Conservation (phyloP, 2,888 invertebrate species). For the Melinaea menophilus region DNA sequence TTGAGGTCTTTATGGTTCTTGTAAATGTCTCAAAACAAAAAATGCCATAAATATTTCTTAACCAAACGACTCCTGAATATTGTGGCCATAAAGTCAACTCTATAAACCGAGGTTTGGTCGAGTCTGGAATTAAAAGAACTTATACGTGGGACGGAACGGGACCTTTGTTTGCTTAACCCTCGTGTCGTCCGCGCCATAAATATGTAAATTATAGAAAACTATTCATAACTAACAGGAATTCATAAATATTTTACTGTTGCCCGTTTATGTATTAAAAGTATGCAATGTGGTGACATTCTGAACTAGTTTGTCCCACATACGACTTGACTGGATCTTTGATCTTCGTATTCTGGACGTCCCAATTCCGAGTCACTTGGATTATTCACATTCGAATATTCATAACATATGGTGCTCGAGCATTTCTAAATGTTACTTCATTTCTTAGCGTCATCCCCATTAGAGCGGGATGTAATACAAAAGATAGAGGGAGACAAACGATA, state of each 20-base stretch:
- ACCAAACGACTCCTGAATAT: constrained; percentile 75
- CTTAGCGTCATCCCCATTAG: constrained; percentile 56
- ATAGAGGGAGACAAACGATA: constrained; percentile 43
- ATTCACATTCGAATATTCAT: constrained; percentile 23
- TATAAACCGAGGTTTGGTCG: constrained; percentile 72
- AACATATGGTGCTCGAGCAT: constrained; percentile 42
- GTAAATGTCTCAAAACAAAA: constrained; percentile 67
- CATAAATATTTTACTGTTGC: constrained; percentile 58
- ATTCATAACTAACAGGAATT: constrained; percentile 72
- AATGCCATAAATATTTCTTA: constrained; percentile 71
- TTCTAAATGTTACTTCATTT: constrained; percentile 54
- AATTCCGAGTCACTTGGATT: constrained; percentile 10
- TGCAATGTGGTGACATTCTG: constrained; percentile 24
- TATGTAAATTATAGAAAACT: constrained; percentile 69
- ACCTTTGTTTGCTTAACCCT: constrained; percentile 57
- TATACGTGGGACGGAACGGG: constrained; percentile 49
- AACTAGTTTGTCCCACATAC: constrained; percentile 22
- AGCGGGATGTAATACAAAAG: constrained; percentile 42
- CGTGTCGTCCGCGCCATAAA: constrained; percentile 51
- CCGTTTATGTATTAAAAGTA: constrained; percentile 24
- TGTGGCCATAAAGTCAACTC: constrained; percentile 67
- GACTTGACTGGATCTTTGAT: neutral
- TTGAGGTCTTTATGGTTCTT: constrained; percentile 72
- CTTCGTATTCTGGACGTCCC: neutral
- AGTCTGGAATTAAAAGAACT: constrained; percentile 68